Evolutionary conservation across 2,113 vertebrate species (phyloP), one percentile per base, ranked within the genome.

Genomic region (Bombycilla garrulus): DNA sequence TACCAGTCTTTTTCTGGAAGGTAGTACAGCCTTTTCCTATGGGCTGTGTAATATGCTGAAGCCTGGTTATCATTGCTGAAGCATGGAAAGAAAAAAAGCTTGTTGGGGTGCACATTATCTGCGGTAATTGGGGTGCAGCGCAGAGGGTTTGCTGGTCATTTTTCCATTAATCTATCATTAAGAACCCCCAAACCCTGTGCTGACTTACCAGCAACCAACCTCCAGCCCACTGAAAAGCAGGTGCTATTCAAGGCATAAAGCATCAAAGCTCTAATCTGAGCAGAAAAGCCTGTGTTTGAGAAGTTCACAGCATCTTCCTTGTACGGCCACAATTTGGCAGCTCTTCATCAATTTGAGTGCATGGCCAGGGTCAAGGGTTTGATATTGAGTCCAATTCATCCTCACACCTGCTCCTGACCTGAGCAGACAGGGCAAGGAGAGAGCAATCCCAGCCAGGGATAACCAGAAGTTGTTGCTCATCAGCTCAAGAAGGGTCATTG

Each of bases 261-360:
- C 56, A 81, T 9, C 53, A 40, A 21, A 15, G n/a, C 6, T 56
- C 28, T n/a, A 19, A 23, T n/a, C 8, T 42, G 16, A 11, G 40
- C 36, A 62, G 31, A 60, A 72, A 47, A 90, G 31, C 6, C 22
- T 45, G 15, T 25, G 17, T 33, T 73, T 25, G 28, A 33, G 47
- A 69, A 80, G 28, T 16, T 56, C 85, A 42, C 50, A 61, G 9
- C 65, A 36, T 57, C 36, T 33, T 79, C 54, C 76, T 20, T 13
- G 11, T 21, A 11, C 0, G 0, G 31, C 35, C 24, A n/a, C 45
- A 9, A 5, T 31, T 18, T 40, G 62, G 62, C 22, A 73, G 45
- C 45, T 88, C 40, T 57, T 15, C 3, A 1, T 8, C 13, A 38
- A 23, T 8, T 16, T 36, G 10, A 18, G 9, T 5, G 1, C 0